Base-by-base conservation (phyloP, 2,797 vertebrate species). In the Scleropages formosus region DNA sequence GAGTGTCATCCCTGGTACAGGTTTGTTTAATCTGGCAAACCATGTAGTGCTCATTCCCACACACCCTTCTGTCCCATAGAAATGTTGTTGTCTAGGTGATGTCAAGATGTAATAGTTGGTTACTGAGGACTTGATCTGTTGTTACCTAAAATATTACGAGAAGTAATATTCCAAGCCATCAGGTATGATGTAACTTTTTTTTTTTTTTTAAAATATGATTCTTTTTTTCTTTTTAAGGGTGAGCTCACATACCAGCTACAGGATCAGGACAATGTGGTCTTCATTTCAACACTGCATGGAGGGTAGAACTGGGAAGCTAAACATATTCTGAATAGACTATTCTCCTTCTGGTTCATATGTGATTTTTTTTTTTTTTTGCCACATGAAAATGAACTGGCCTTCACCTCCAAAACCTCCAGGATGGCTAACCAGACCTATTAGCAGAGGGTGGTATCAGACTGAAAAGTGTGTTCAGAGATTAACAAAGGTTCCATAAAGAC, bases 231-330 rank as follows among this genome's bases (percentile, higher is more conserved):
- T 80, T 75, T 87, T 76, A 87, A 99, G 96, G 98, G 97, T 24
- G 94, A 96, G 85, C 88, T 99, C 89, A 95, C 95, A 81, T 99
- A 98, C 82, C 89, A 94, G 82, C 93, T 99, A 53, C 91, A 96
- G 84, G 94, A 99, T 87, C 92, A 92, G 84, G 98, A 99, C 91
- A 96, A 92, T 13, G 72, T 99, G 46, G 93, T 97, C 84, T 99
- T 99, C 89, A 97, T 99, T 87, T 99, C 98, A 0, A 99, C 98
- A 0, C 89, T 99, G 79, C 98, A 99, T 0, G 97, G 97, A 9
- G 98, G 97, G 82, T 98, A 92, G 91, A 80, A 20, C 73, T 75
- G 72, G 78, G 62, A 47, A 74, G 75, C 61, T 16, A 60, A 73
- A 78, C n/a, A n/a, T n/a, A n/a, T n/a, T n/a, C n/a, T n/a, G n/a